A percentile compares a stretch with the other conserved stretches of the same genome.
Conservation (phyloP, 35 echinoderm and acorn worm genomes). For the Diadema setosum region DNA sequence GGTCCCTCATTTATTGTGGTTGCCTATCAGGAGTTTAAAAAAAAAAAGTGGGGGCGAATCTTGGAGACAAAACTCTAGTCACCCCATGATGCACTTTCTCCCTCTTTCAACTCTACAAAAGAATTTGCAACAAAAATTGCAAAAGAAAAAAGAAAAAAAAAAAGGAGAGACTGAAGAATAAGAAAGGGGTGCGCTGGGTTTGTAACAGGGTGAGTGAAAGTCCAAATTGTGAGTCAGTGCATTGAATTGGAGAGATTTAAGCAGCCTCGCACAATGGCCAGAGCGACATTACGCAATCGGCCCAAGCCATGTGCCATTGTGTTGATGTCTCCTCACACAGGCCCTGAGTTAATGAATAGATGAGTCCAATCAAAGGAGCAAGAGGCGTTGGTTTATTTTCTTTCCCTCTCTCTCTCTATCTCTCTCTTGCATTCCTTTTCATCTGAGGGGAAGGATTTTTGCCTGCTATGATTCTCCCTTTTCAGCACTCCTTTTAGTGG, state of each 20-base stretch:
- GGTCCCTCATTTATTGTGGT: no score
- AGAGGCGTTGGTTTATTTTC: neutral
- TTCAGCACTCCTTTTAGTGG: neutral
- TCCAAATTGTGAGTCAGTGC: neutral
- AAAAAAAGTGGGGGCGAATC: no score
- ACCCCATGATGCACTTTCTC: neutral
- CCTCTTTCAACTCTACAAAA: no score
- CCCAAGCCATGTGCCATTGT: neutral
- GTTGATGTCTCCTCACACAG: neutral
- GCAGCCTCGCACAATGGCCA: neutral
- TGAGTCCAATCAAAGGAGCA: neutral
- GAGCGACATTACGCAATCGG: neutral
- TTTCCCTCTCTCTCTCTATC: neutral
- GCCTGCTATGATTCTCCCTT: neutral
- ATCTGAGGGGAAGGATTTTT: no score
- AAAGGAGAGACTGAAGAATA: neutral
- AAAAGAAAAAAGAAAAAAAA: neutral
- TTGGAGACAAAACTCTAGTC: no score
- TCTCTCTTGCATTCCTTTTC: no score
- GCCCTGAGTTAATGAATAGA: neutral
- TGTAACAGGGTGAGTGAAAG: neutral
- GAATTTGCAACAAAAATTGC: no score
- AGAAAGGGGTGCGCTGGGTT: neutral
- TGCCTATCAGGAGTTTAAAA: no score
- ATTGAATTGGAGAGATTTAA: constrained; percentile 24